Evolutionary conservation across 2,113 vertebrate genomes (phyloP).

Genomic region (Tretioscincus oriximinensis): DNA sequence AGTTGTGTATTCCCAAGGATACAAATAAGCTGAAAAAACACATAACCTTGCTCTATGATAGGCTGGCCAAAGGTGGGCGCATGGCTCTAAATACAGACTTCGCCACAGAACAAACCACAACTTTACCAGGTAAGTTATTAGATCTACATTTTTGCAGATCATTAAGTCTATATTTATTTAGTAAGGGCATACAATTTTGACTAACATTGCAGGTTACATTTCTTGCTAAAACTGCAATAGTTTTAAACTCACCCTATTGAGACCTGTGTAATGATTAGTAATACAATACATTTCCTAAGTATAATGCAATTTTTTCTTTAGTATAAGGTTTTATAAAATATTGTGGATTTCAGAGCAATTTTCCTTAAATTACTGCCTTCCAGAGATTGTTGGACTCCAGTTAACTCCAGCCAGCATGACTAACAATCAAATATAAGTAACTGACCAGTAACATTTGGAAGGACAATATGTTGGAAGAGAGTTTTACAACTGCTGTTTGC

Average conservation of each 20-base stretch:
- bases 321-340: no score
- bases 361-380: no score
- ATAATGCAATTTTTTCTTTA: no score
- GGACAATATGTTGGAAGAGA: no score
- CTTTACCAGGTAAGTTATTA: conserved; percentile 78
- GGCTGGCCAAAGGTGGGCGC: conserved; percentile 89
- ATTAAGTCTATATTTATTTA: neutral
- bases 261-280: no score
- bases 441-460: no score
- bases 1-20: conserved; percentile 84
- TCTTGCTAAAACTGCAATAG: conserved; percentile 39
- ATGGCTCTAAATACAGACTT: conserved; percentile 82
- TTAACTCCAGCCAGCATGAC: no score
- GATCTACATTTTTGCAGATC: neutral
- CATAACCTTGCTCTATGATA: conserved; percentile 89
- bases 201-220: conserved; percentile 29
- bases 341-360: no score
- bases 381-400: no score
- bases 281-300: no score
- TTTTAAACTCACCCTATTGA: conserved; percentile 6
- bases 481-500: no score
- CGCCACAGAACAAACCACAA: conserved; percentile 68
- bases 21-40: conserved; percentile 90
- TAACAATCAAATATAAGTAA: no score
- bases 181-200: neutral